phyloP scores from a whole-genome alignment of 2,113 vertebrate genomes.

The Emberiza fucata region DNA sequence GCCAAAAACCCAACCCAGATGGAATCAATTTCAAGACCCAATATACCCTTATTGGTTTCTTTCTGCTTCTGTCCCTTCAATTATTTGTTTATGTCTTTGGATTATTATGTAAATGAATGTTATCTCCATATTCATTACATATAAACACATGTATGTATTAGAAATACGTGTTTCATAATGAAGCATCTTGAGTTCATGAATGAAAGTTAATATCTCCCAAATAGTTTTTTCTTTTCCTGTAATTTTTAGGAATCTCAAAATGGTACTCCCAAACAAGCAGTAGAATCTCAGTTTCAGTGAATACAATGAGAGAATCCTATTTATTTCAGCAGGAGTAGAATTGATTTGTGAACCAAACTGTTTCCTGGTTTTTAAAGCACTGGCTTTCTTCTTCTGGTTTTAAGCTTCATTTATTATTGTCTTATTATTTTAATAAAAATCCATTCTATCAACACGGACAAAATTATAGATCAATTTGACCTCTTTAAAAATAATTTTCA shows the following conservation, averaged over 20 bases:
- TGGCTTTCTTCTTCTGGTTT: not conserved
- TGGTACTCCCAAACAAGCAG: not conserved
- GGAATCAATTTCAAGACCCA: not conserved
- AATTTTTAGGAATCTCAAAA: not conserved
- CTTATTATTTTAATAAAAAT: not conserved
- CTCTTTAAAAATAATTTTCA: not conserved
- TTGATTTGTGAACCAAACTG: not conserved
- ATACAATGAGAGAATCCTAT: not conserved
- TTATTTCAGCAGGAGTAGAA: not conserved
- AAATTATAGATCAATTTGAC: not conserved
- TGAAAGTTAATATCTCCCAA: not conserved
- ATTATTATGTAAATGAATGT: not conserved
- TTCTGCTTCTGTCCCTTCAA: not conserved
- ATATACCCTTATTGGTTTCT: not conserved
- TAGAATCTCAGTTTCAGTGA: not conserved
- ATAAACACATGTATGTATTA: fast-evolving
- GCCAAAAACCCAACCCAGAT: fast-evolving
- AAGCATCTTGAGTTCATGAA: not conserved
- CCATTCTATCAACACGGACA: not conserved
- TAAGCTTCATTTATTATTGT: not conserved
- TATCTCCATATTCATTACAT: not conserved
- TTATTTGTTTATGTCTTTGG: not conserved
- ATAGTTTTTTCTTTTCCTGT: not conserved
- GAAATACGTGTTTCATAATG: not conserved
- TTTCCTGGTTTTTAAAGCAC: not conserved